Evolutionary conservation across 2,113 vertebrate genomes (phyloP).

Genomic region (pig (Sus scrofa)): DNA sequence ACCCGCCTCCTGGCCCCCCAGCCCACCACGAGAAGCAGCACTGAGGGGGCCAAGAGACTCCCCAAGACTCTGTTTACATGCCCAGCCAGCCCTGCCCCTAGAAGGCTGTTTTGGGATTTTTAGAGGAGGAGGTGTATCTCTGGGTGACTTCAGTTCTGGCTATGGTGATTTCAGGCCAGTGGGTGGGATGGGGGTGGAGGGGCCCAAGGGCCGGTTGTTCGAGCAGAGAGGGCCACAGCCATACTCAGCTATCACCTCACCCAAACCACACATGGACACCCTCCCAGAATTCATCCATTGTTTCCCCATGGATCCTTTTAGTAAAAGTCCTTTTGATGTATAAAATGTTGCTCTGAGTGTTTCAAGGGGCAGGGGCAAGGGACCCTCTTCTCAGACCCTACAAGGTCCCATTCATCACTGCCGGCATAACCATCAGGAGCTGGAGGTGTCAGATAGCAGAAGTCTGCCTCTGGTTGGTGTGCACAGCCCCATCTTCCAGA

Average conservation of each 20-base stretch:
- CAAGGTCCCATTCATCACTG: background rate
- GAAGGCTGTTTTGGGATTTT: background rate
- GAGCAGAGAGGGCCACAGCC: background rate
- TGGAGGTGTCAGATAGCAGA: background rate
- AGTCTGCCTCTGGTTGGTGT: background rate
- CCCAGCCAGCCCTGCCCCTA: background rate
- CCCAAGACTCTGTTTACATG: background rate
- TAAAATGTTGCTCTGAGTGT: background rate
- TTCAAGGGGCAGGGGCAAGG: background rate
- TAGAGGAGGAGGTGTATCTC: background rate
- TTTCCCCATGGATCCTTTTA: background rate
- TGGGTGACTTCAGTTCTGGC: background rate
- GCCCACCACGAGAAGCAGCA: constrained; percentile 89
- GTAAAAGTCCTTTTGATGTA: constrained; percentile 44
- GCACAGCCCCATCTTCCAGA: background rate
- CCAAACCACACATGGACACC: accelerated
- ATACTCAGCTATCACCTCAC: background rate
- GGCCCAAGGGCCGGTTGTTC: background rate
- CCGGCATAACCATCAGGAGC: background rate
- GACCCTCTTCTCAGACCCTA: background rate
- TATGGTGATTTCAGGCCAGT: background rate
- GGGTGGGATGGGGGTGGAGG: background rate
- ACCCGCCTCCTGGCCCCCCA: constrained; percentile 46
- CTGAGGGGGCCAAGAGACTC: constrained; percentile 74
- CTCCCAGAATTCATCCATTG: background rate